Evolutionary conservation across 2,888 invertebrate species (phyloP), one percentile per base, ranked within the genome.

Genomic region (Pheosia gnoma): DNA sequence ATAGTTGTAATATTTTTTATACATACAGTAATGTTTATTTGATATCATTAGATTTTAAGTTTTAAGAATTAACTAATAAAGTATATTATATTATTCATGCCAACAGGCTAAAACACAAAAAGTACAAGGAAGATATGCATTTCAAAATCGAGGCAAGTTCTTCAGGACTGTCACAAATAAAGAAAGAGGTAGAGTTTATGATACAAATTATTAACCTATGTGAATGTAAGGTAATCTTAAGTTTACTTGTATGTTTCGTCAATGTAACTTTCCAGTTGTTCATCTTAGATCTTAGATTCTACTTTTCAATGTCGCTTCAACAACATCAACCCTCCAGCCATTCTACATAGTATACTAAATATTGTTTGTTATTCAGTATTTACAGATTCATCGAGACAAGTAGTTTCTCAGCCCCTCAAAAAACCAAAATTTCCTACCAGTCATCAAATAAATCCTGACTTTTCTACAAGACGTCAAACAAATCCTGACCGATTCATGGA

Each of bases 361-460:
- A 41, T 8, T 7, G 8, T 47, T n/a, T 47, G 4, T n/a, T 47
- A 2, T 80, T 56, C 77, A 91, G 93, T 88, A 49, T 94, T 94
- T 72, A 70, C 83, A 66, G 94, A 94, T 76, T 71, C 83, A 57
- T 87, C 94, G 53, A 85, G 94, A 70, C 93, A 92, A 78, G 93
- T 94, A 25, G 89, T 87, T 49, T 91, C 92, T 52, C 89, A 91
- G 65, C 86, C 87, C 5, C 84, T 60, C 47, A 60, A 61, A 66
- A 62, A 58, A 11, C 65, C 62, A 66, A 76, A 75, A 72, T 74
- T 66, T 51, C 65, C 63, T 39, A 59, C 58, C 9, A 84, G 72
- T 61, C 75, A 76, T 56, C 81, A 84, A 70, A 71, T 84, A 11
- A 82, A 77, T 67, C 68, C 81, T 43, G 71, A 67, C 84, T 74